These are phyloP conservation scores for Aldabrachelys gigantea DNA, from an alignment of 2,113 vertebrate genomes.

Conservation along the genomic window DNA sequence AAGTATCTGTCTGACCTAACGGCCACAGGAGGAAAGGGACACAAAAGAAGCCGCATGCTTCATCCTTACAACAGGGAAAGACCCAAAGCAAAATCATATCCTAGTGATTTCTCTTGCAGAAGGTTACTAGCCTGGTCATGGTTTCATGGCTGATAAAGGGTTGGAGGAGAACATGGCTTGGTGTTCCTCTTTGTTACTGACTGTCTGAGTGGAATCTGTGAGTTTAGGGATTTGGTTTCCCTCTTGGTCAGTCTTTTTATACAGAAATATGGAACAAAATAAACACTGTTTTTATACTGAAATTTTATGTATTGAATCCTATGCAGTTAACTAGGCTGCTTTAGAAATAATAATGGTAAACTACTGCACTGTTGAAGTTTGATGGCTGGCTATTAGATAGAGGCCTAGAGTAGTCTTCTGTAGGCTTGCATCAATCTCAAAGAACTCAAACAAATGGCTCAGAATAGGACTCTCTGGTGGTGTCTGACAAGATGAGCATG, in stretches of 20 bases:
- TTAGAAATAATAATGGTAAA: background rate
- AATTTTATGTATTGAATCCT: background rate
- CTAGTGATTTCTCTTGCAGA: background rate
- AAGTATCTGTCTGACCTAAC: background rate
- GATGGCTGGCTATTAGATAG: background rate
- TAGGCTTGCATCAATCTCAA: too few relatives aligned
- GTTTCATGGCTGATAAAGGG: background rate
- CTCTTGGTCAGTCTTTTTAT: background rate
- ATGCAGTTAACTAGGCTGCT: background rate
- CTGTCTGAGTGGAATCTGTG: background rate
- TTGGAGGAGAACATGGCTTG: background rate
- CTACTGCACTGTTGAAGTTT: background rate
- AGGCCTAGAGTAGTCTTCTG: background rate
- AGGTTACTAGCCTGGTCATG: background rate
- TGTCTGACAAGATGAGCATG: too few relatives aligned
- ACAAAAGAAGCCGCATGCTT: background rate
- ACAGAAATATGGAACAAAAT: too few relatives aligned
- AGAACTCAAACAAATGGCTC: too few relatives aligned
- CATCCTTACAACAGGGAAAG: accelerated
- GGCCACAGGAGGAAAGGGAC: background rate
- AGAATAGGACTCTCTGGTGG: too few relatives aligned
- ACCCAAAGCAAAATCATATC: accelerated
- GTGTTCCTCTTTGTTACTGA: background rate
- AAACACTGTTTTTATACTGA: background rate
- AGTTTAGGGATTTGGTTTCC: background rate